Conservation (phyloP, 2,113 vertebrate species). For the Melanocharis versteri region DNA sequence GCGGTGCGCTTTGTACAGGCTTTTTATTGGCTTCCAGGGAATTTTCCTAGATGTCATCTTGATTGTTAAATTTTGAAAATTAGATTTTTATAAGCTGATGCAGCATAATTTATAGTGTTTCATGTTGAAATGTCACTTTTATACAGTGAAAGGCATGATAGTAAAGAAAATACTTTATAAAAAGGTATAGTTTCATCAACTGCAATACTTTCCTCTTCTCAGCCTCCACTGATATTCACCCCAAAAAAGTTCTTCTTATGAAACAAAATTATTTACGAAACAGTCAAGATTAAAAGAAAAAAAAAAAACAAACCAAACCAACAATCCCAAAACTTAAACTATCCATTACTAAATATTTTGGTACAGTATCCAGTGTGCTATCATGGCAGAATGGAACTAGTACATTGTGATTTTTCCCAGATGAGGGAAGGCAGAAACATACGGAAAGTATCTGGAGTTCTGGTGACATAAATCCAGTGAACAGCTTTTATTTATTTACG, state of each 20-base stretch:
- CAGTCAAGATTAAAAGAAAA: background rate
- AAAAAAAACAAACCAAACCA: background rate
- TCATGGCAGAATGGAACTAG: background rate
- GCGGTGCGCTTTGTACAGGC: background rate
- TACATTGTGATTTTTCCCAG: slow-evolving; percentile 23
- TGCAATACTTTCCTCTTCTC: background rate
- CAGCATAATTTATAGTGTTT: background rate
- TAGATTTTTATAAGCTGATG: background rate
- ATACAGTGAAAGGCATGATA: background rate
- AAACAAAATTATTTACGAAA: background rate
- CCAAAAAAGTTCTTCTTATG: background rate
- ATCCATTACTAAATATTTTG: background rate
- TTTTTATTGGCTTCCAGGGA: background rate
- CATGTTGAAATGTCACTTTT: background rate
- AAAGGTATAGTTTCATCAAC: background rate
- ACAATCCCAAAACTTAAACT: background rate
- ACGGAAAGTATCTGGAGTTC: slow-evolving; percentile 16
- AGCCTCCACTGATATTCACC: background rate
- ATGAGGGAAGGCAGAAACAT: slow-evolving; percentile 27
- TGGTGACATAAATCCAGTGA: background rate
- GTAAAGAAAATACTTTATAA: background rate
- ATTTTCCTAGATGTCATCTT: background rate
- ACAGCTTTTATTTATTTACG: slow-evolving; percentile 16
- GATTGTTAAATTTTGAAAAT: background rate
- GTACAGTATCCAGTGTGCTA: background rate